Conservation (phyloP, 2,797 vertebrate species). For the Sebastes minor region DNA sequence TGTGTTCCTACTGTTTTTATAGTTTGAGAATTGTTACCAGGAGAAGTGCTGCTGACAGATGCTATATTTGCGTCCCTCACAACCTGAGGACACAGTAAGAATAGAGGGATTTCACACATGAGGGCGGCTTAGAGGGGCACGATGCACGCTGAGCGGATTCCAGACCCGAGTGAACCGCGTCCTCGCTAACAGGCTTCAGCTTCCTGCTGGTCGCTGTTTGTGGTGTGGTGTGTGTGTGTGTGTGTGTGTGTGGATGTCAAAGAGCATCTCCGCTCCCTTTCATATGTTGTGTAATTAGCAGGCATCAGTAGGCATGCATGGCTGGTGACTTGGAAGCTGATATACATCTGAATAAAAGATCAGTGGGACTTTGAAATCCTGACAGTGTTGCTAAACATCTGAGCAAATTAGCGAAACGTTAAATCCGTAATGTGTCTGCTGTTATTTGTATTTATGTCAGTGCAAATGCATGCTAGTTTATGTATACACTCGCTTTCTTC, state of each 20-base stretch:
- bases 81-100: constrained; percentile 5
- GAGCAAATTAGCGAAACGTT: constrained; percentile 59
- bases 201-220: constrained; percentile 66
- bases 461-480: not conserved
- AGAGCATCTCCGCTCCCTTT: constrained; percentile 67
- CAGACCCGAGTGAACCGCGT: constrained; percentile 19
- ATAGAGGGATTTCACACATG: constrained; percentile 26
- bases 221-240: not conserved
- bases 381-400: constrained; percentile 64
- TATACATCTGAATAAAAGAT: constrained; percentile 73
- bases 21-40: not conserved
- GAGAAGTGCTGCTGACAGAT: constrained; percentile 5
- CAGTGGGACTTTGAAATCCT: constrained; percentile 64
- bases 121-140: constrained; percentile 11
- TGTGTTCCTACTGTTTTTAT: not conserved
- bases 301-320: constrained; percentile 42
- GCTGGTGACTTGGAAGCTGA: constrained; percentile 53
- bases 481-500: not conserved
- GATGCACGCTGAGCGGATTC: constrained; percentile 2
- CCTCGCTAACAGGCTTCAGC: constrained; percentile 49
- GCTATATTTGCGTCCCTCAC: constrained; percentile 15
- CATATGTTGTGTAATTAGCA: constrained; percentile 77
- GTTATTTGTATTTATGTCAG: constrained; percentile 5
- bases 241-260: constrained; percentile 65
- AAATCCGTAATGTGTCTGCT: constrained; percentile 36